Percentiles rank a stretch among this genome's conserved stretches.
phyloP scores from a whole-genome alignment of 2,888 invertebrate species.

The Microctonus hyperodae region DNA sequence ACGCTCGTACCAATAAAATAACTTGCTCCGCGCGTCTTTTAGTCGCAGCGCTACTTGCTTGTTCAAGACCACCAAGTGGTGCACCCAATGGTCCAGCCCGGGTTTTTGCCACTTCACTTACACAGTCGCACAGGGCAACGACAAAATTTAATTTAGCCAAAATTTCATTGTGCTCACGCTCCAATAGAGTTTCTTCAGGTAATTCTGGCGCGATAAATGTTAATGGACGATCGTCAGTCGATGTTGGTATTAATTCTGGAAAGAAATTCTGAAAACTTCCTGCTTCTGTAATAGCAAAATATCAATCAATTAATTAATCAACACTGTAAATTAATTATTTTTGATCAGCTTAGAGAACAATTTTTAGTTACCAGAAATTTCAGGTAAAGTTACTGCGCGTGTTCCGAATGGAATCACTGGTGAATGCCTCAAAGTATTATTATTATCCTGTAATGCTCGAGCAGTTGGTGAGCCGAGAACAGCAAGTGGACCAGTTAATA shows the following conservation, averaged over 20 bases:
- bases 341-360: neutral
- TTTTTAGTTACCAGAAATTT: conserved; percentile 63
- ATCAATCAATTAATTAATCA: conserved; percentile 7
- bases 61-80: conserved; percentile 52
- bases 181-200: conserved; percentile 93
- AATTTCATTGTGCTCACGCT: conserved; percentile 96
- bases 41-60: conserved; percentile 59
- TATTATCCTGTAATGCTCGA: conserved; percentile 69
- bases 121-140: conserved; percentile 92
- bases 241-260: conserved; percentile 58
- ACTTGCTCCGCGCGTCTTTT: conserved; percentile 77
- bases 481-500: conserved; percentile 69
- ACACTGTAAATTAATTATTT: neutral
- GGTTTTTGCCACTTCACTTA: conserved; percentile 87
- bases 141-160: conserved; percentile 98
- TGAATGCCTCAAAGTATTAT: conserved; percentile 67
- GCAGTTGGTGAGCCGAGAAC: conserved; percentile 75
- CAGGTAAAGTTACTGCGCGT: conserved; percentile 74
- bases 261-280: conserved; percentile 65
- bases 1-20: conserved; percentile 86
- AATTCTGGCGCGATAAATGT: conserved; percentile 90
- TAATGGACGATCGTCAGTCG: conserved; percentile 65
- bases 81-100: conserved; percentile 79
- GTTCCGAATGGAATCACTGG: conserved; percentile 72
- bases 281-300: conserved; percentile 60